These are phyloP conservation scores for Amblyopsis hoosieri DNA, from an alignment of 2,797 vertebrate species.

Conservation along the genomic window DNA sequence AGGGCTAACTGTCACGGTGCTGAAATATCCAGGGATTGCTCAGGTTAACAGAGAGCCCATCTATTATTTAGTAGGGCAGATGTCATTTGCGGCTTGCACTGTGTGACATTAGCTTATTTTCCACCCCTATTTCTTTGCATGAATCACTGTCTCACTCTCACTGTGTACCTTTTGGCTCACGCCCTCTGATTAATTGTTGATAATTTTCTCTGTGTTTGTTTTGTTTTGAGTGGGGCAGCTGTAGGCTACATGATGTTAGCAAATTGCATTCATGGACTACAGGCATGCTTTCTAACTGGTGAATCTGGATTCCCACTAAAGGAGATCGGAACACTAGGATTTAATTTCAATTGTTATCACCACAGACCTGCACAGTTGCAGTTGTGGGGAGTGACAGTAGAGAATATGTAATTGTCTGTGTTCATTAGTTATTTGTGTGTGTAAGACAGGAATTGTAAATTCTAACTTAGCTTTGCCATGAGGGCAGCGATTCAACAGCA, in stretches of 20 bases:
- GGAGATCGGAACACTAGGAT: no score
- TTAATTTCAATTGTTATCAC: no score
- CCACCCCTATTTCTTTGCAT: conserved; percentile 15
- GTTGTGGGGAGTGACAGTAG: no score
- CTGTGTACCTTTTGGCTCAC: conserved; percentile 19
- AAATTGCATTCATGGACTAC: no score
- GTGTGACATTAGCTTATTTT: conserved; percentile 9
- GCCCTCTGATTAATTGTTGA: conserved; percentile 39
- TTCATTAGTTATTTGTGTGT: not conserved
- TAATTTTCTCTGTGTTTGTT: not conserved
- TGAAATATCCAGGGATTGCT: conserved; percentile 14
- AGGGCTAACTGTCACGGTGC: conserved; percentile 3
- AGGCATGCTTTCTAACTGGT: no score
- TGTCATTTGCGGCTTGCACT: conserved; percentile 22
- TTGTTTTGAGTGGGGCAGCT: no score
- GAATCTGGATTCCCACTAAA: no score
- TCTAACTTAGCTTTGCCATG: no score
- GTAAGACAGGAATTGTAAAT: not conserved
- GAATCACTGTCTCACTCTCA: conserved; percentile 25
- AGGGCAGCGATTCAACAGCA: no score
- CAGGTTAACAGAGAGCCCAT: conserved; percentile 1
- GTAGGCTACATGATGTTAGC: no score
- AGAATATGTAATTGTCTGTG: no score
- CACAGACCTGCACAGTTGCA: no score
- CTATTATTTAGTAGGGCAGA: conserved; percentile 32